Evolutionary conservation across 2,888 invertebrate genomes (phyloP), one percentile per base, ranked within the genome.

Genomic region (Cantharis rufa): DNA sequence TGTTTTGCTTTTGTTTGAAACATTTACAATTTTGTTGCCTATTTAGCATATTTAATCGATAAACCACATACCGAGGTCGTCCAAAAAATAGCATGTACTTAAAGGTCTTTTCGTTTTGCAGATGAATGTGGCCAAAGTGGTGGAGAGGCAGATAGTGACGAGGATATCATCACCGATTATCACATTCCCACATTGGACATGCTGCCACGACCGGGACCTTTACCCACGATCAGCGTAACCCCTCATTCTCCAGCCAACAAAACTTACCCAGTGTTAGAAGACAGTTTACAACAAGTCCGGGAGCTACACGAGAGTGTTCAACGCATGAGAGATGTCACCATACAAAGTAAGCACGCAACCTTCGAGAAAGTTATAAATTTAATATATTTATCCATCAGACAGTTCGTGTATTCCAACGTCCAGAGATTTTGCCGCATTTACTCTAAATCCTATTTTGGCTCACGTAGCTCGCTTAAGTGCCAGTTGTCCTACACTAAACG

Each of bases 181-280:
- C 91, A 92, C 85, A 87, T 84, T 75, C 83, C 84, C 75, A 77
- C 74, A 64, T 72, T 82, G 78, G 80, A 82, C 83, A 84, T 77
- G 82, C 82, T 84, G 82, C 82, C 84, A 78, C 84, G 87, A 81
- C 86, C 87, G 81, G 86, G 87, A 73, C 90, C 91, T 74, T 87
- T 93, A 87, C 96, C 96, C 79, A 96, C 93, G 76, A 96, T 96
- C 86, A 95, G 95, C 88, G 95, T 96, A 80, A 96, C 96, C 76
- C 95, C 96, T 15, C 95, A 96, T 88, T 95, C 95, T 81, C 95
- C 96, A 11, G 95, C 95, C 79, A 92, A 91, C 80, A 93, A 92
- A 83, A 92, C 92, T 83, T 92, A 92, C 85, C 92, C 92, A 75
- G 91, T 93, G 80, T 80, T 88, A 85, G 95, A 94, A 84, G 94